These are phyloP conservation scores for Neosalanx taihuensis DNA, from an alignment of 2,797 vertebrate species.

Conservation along the genomic window DNA sequence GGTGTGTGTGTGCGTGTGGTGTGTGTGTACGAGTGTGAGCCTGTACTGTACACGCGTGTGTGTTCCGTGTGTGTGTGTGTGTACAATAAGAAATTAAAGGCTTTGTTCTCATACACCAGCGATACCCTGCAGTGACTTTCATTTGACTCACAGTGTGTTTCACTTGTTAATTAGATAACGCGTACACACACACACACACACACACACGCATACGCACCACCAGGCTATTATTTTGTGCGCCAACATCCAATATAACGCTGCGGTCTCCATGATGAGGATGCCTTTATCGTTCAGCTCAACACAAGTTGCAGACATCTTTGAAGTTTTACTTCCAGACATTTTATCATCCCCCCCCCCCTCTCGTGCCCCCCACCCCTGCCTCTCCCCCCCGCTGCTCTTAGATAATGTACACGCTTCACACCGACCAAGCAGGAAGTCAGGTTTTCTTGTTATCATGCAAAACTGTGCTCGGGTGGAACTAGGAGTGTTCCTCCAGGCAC, in stretches of 20 bases:
- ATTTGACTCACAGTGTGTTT: slow-evolving; percentile 73
- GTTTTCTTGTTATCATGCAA: slow-evolving; percentile 25
- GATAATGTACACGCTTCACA: slow-evolving; percentile 42
- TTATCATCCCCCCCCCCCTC: slow-evolving; percentile 5
- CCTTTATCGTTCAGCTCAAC: slow-evolving; percentile 13
- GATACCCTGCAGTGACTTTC: slow-evolving; percentile 70
- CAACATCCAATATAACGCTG: slow-evolving; percentile 17
- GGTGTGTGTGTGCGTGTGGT: not conserved
- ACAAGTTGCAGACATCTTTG: slow-evolving; percentile 45
- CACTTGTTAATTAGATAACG: slow-evolving; percentile 66
- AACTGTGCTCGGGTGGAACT: slow-evolving; percentile 10
- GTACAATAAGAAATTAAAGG: slow-evolving; percentile 1
- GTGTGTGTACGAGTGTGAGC: not conserved
- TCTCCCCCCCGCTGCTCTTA: slow-evolving; percentile 34
- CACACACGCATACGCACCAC: slow-evolving; percentile 16
- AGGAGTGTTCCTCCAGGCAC: not conserved
- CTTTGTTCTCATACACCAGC: slow-evolving; percentile 52
- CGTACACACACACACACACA: slow-evolving; percentile 12
- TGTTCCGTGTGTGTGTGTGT: not conserved
- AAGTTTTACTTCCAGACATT: slow-evolving; percentile 53
- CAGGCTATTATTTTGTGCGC: slow-evolving; percentile 10
- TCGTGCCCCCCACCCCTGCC: not conserved
- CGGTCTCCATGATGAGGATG: not conserved
- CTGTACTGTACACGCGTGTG: not conserved
- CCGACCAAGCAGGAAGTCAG: slow-evolving; percentile 20